Base-by-base conservation (phyloP, 1,140 invertebrate genomes). In the Cyrtorhinus lividipennis region DNA sequence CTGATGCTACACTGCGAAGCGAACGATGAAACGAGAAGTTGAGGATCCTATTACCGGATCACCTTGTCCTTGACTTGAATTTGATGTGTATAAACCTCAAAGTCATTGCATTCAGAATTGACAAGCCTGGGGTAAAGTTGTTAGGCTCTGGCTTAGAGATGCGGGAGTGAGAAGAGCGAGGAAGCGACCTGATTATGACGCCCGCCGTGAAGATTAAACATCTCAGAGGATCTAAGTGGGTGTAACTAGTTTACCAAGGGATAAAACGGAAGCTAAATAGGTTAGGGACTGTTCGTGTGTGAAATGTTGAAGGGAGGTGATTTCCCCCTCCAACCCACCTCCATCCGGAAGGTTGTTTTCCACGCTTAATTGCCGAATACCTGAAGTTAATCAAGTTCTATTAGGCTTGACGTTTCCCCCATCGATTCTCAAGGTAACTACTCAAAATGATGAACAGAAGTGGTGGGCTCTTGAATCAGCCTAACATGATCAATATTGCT, bases 231-330 rank as follows among this genome's bases (percentile, higher is more conserved):
- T 53, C 48, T 53, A 53, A 53, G 48, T 53, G 48, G 48, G 20
- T 20, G 48, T 53, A 53, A 53, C 48, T 53, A 53, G 48, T 53
- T 53, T 53, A 53, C 48, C 48, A 53, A 22, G 48, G 48, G 48
- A 53, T 53, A 53, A 53, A 53, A 53, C 48, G 48, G 48, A 53
- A 53, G 48, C 48, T 53, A 53, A 53, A 53, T 22, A 53, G 48
- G 48, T 53, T 53, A 53, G 48, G 20, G 48, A 12, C 48, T 53
- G 48, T 53, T 53, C 48, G 48, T 22, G 12, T 53, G 48, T 53
- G 48, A 53, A 53, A 53, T 53, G 48, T 53, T 53, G 48, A 22
- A 22, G 48, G 48, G 20, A 53, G 48, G 48, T 53, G 48, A 53
- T 53, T 53, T 53, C 20, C 48, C 48, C 20, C 48, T 5, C 18